Percentiles rank a stretch among this genome's conserved stretches.
These are phyloP conservation scores for Enteromius thamalakanensis DNA, from an alignment of 2,797 vertebrate genomes.

Conservation along the genomic window DNA sequence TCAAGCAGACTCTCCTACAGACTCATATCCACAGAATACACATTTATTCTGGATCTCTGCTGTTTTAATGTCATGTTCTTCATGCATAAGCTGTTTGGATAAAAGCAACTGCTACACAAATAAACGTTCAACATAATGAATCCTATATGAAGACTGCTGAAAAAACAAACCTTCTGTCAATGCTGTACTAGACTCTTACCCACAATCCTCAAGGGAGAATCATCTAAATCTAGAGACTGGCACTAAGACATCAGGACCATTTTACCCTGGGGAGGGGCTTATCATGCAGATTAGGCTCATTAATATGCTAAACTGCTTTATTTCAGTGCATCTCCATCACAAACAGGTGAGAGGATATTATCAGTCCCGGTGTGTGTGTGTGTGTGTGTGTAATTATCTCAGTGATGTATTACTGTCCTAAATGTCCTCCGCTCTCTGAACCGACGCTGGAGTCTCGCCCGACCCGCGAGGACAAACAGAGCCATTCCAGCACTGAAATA, in stretches of 20 bases:
- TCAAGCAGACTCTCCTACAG: not conserved
- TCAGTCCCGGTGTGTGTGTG: conserved; percentile 45
- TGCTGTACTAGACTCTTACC: not conserved
- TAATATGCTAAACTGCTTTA: conserved; percentile 7
- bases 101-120: not conserved
- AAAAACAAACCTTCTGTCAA: not conserved
- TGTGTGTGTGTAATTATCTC: conserved; percentile 73
- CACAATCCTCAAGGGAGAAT: not conserved
- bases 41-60: not conserved
- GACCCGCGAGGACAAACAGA: not conserved
- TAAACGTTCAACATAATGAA: not conserved
- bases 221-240: conserved; percentile 8
- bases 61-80: not conserved
- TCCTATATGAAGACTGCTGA: too few species aligned
- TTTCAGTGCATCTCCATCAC: not conserved
- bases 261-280: not conserved
- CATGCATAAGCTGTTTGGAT: not conserved
- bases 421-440: conserved; percentile 62
- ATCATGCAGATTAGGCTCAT: not conserved
- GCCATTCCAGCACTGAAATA: not conserved
- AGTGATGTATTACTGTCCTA: conserved; percentile 70
- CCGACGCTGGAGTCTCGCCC: conserved; percentile 20
- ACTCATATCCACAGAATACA: not conserved
- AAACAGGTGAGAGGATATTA: not conserved
- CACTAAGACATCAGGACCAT: not conserved